These are phyloP conservation scores for Basileuterus tristriatus DNA, from an alignment of 2,797 vertebrate genomes.

Conservation along the genomic window DNA sequence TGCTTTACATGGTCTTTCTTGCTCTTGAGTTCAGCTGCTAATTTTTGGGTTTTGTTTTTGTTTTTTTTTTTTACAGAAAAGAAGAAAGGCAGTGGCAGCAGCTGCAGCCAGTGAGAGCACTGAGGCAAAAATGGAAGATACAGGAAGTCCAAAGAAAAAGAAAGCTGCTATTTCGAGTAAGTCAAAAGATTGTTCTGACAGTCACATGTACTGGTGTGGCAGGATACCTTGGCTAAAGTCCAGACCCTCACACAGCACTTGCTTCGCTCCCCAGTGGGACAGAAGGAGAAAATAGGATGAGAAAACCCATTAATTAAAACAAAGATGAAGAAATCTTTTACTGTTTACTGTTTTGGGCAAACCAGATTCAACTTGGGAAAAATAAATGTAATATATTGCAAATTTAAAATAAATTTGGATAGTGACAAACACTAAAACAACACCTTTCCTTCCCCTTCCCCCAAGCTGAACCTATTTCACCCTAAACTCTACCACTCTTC, in stretches of 20 bases:
- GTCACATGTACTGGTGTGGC: not conserved
- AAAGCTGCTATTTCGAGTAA: constrained; percentile 58
- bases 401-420: not conserved
- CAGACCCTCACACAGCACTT: not conserved
- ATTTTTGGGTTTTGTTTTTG: not conserved
- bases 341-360: not conserved
- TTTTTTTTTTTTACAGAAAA: not conserved
- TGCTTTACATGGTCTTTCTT: not conserved
- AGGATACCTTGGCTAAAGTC: not conserved
- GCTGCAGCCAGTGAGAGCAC: constrained; percentile 14
- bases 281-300: not conserved
- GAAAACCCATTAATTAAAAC: not conserved
- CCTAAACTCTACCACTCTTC: not conserved
- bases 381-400: not conserved
- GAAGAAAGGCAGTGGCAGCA: constrained; percentile 58
- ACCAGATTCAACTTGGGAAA: not conserved
- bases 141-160: constrained; percentile 39
- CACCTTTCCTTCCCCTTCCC: not conserved
- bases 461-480: not conserved
- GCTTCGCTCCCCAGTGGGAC: not conserved
- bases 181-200: not conserved
- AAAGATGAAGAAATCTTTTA: not conserved
- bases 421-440: not conserved
- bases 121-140: constrained; percentile 32
- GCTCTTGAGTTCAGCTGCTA: not conserved